These are phyloP conservation scores for Cheilosia urbana DNA, from an alignment of 2,888 invertebrate genomes.

Conservation along the genomic window DNA sequence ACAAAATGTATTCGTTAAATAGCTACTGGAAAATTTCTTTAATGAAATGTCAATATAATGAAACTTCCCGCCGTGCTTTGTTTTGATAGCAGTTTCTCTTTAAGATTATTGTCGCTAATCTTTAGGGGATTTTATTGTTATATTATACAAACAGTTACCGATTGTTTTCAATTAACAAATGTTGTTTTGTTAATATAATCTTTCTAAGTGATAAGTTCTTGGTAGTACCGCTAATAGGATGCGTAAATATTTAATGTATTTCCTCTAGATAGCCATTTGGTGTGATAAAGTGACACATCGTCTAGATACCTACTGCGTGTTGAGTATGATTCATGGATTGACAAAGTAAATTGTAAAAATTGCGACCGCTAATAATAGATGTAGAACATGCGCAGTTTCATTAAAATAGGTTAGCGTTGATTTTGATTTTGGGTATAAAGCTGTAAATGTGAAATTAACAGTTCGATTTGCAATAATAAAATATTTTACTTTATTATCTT, in stretches of 20 bases:
- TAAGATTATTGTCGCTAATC: slow-evolving; percentile 10
- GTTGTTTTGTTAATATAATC: background rate
- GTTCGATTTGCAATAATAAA: no score
- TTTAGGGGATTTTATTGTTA: background rate
- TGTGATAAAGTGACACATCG: background rate
- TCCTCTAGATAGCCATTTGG: no score
- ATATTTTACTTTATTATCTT: no score
- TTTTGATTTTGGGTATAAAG: no score
- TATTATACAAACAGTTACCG: background rate
- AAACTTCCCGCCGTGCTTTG: no score
- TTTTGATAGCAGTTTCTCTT: slow-evolving; percentile 3
- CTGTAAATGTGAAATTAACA: no score
- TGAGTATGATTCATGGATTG: slow-evolving; percentile 30
- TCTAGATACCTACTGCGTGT: background rate
- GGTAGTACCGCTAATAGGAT: background rate
- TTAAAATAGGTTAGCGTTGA: no score
- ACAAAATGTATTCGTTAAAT: no score
- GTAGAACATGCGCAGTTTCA: no score
- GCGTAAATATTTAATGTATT: background rate
- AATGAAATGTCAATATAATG: no score
- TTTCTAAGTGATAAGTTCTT: background rate
- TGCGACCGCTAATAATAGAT: background rate
- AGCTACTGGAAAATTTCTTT: no score
- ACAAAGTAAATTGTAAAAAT: slow-evolving; percentile 2
- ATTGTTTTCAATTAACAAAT: background rate